phyloP scores from a whole-genome alignment of 2,797 vertebrate genomes.

The Pristis pectinata region DNA sequence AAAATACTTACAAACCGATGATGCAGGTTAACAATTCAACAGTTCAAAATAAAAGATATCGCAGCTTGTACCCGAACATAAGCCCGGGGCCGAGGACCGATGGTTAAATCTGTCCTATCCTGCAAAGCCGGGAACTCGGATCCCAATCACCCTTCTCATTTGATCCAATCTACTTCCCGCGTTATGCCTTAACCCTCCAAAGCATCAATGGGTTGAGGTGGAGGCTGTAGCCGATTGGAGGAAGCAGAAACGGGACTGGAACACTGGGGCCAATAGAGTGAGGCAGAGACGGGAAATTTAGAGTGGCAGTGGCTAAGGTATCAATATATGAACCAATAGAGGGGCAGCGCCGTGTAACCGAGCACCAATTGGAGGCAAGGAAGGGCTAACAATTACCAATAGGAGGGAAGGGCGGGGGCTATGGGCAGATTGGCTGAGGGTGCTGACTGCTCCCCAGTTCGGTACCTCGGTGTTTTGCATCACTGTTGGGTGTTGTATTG shows the following conservation, averaged over 20 bases:
- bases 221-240: background rate
- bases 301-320: no score
- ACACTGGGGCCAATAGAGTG: background rate
- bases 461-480: fast-evolving
- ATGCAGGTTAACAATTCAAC: background rate
- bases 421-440: background rate
- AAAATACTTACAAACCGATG: background rate
- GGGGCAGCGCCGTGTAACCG: background rate
- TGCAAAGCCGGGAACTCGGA: background rate
- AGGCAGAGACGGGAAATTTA: background rate
- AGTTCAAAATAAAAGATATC: background rate
- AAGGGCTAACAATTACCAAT: background rate
- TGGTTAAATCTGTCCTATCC: background rate
- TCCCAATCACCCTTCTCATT: background rate
- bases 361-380: background rate
- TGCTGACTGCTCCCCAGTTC: background rate
- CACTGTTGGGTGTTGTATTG: background rate
- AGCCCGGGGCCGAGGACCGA: background rate
- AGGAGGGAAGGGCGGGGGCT: background rate
- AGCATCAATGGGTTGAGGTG: background rate
- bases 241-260: background rate
- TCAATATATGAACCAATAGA: background rate
- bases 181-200: background rate
- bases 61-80: background rate
- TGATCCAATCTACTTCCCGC: background rate